Evolutionary conservation across 2,113 vertebrate genomes (phyloP), one percentile per base, ranked within the genome.

Genomic region (Ivindomyrus marchei): DNA sequence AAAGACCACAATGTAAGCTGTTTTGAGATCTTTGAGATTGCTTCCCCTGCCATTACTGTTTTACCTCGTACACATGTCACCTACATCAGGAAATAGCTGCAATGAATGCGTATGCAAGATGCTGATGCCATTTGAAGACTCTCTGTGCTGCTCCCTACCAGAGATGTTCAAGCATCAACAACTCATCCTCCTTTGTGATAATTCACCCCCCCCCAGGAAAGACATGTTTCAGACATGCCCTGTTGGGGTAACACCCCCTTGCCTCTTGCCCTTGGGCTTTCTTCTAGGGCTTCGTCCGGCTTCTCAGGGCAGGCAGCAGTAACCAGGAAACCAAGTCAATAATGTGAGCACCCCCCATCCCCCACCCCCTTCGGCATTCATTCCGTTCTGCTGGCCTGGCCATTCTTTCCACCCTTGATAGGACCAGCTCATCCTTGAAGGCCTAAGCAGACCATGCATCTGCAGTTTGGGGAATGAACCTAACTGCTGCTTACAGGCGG

Each of bases 391-490:
- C 87, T 83, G 53, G 50, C 86, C 89, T 31, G 49, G 62, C 88
- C 90, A 53, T 92, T 94, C 94, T 85, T 80, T 62, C 11, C 74
- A 80, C 92, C 93, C 91, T 74, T 90, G 89, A 94, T 94, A 94
- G 94, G 93, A 93, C 92, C 91, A 92, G 93, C 94, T 92, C 91
- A 89, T 91, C 94, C 95, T 96, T 95, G 94, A 96, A 96, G 95
- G 94, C 85, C 92, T 92, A 91, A 88, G 91, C 93, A 91, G 88
- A 91, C 90, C 93, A 92, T 96, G 93, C 96, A 96, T 95, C 92
- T 95, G 95, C 92, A 95, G 95, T 94, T 95, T 90, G 87, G 93
- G 90, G 93, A 92, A 87, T 92, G 90, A 92, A 93, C 94, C 92
- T 92, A 93, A 94, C 93, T 93, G 92, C 92, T 93, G 92, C 42